Conservation (phyloP, 2,888 invertebrate genomes). For the Chirona hameri region DNA sequence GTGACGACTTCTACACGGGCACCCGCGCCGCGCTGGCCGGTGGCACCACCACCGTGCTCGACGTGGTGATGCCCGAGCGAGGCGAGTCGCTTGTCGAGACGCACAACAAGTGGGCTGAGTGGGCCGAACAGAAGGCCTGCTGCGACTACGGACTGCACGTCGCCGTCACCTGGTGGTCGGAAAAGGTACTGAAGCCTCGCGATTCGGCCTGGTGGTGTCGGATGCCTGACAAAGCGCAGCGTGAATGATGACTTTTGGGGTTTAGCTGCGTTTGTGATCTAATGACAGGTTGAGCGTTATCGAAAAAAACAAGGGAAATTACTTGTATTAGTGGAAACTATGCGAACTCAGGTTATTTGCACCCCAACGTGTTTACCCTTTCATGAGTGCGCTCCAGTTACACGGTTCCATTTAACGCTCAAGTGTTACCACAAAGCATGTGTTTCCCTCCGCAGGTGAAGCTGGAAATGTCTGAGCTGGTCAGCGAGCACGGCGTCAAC, state of each 20-base stretch:
- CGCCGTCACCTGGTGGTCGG: slow-evolving; percentile 81
- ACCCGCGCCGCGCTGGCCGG: slow-evolving; percentile 96
- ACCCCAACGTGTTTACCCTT: too few species aligned
- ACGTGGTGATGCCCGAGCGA: slow-evolving; percentile 42
- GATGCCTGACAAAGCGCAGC: too few species aligned
- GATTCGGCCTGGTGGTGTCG: neutral
- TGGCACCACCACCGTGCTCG: slow-evolving; percentile 89
- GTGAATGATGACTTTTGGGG: too few species aligned
- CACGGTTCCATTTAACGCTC: too few species aligned
- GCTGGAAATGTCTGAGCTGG: slow-evolving; percentile 77
- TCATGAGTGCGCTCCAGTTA: too few species aligned
- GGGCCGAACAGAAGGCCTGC: slow-evolving; percentile 94
- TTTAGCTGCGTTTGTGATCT: too few species aligned
- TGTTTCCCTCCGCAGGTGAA: slow-evolving; percentile 34
- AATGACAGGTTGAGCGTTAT: too few species aligned
- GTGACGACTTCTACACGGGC: slow-evolving; percentile 96
- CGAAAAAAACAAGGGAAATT: too few species aligned
- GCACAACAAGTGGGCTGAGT: slow-evolving; percentile 81
- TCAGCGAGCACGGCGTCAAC: slow-evolving; percentile 81
- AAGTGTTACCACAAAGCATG: neutral
- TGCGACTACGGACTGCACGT: slow-evolving; percentile 96
- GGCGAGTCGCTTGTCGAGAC: slow-evolving; percentile 82
- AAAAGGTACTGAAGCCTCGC: slow-evolving; percentile 47
- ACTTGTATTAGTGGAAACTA: too few species aligned
- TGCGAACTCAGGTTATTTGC: too few species aligned